These are phyloP conservation scores for Ammospiza caudacuta DNA, from an alignment of 2,113 vertebrate genomes.

Conservation along the genomic window DNA sequence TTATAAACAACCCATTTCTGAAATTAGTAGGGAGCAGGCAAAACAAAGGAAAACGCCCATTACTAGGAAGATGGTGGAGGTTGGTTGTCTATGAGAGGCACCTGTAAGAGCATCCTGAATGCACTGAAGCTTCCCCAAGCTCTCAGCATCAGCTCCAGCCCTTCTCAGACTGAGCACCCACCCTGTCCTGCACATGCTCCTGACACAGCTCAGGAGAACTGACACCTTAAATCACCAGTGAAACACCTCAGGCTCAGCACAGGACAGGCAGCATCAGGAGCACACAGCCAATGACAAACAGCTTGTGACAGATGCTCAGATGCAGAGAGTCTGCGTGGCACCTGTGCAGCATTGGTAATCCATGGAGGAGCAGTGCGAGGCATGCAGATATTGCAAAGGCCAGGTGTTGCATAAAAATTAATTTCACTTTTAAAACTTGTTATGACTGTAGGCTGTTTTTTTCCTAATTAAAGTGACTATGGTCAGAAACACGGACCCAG, in stretches of 20 bases:
- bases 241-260: neutral
- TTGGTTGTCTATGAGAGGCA: neutral
- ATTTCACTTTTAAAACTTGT: neutral
- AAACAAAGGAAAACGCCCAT: neutral
- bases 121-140: neutral
- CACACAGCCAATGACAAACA: neutral
- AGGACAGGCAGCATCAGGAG: neutral
- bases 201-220: neutral
- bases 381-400: neutral
- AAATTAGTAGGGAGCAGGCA: neutral
- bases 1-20: neutral
- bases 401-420: accelerated
- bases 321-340: accelerated
- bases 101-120: neutral
- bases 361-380: neutral
- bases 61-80: neutral
- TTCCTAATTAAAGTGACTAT: neutral
- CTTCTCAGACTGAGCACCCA: accelerated
- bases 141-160: neutral
- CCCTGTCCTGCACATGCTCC: accelerated
- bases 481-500: neutral
- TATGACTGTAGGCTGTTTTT: neutral
- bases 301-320: neutral
- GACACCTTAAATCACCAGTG: accelerated
- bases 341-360: neutral